These are phyloP conservation scores for Pyrrhura leucotis DNA, from an alignment of 2,797 vertebrate species.

Conservation along the genomic window DNA sequence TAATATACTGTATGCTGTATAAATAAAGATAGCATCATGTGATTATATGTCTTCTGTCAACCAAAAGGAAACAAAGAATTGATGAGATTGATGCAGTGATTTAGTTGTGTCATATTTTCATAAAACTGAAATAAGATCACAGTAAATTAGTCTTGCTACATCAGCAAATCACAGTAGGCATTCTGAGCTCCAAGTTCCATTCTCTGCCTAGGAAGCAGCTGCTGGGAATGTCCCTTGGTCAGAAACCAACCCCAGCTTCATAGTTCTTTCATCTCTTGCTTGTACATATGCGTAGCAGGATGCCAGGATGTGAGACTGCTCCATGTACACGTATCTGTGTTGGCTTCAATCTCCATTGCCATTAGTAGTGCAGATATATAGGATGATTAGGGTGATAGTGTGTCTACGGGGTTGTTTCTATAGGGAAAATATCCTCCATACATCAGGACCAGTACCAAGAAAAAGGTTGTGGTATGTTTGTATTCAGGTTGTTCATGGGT, in stretches of 20 bases:
- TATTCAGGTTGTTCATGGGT: background rate
- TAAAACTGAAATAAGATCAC: background rate
- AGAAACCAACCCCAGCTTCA: background rate
- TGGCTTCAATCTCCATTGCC: background rate
- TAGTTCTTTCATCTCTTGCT: background rate
- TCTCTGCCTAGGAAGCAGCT: background rate
- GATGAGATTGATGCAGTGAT: background rate
- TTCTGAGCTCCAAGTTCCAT: background rate
- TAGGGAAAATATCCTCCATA: background rate
- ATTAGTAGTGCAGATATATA: background rate
- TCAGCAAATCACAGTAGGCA: background rate
- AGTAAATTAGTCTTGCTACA: background rate
- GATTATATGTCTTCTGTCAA: background rate
- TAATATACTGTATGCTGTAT: background rate
- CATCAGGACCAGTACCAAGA: background rate
- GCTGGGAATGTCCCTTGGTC: background rate
- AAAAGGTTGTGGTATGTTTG: background rate
- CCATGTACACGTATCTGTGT: accelerated
- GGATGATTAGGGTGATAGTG: background rate
- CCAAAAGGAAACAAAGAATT: background rate
- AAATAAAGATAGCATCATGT: background rate
- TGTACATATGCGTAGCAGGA: background rate
- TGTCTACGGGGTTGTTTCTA: background rate
- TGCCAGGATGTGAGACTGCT: background rate
- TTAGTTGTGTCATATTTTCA: background rate